phyloP scores from a whole-genome alignment of 2,797 vertebrate genomes.

The Neosilurus hyrtlii region DNA sequence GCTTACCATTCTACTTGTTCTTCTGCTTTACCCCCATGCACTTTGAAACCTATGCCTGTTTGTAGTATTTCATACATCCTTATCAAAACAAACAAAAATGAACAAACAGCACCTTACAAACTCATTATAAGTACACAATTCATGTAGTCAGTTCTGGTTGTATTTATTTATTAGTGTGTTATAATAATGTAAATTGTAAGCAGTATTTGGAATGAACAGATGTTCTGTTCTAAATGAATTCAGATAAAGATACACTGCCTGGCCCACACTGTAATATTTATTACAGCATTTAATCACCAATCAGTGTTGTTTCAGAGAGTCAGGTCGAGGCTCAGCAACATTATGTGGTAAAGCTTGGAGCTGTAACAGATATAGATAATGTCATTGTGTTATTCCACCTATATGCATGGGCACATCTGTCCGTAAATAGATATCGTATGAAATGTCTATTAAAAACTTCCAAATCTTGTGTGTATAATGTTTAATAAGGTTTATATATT shows the following conservation, averaged over 20 bases:
- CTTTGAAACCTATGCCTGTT: slow-evolving; percentile 24
- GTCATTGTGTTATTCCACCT: not conserved
- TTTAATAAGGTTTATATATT: not conserved
- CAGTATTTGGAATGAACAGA: not conserved
- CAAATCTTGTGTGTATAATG: not conserved
- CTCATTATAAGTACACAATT: not conserved
- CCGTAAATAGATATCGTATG: not conserved
- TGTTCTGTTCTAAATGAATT: not conserved
- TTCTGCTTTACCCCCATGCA: slow-evolving; percentile 33
- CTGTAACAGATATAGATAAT: not conserved
- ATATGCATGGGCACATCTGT: not conserved
- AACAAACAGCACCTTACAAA: not conserved
- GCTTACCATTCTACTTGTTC: slow-evolving; percentile 42
- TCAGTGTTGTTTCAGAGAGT: too few species aligned
- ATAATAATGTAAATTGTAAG: not conserved
- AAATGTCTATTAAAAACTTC: not conserved
- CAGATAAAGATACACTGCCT: not conserved
- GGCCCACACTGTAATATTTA: too few species aligned
- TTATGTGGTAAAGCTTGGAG: not conserved
- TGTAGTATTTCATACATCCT: not conserved
- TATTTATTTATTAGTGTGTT: not conserved
- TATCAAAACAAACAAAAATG: not conserved
- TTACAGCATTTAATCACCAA: too few species aligned
- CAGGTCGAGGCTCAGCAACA: too few species aligned
- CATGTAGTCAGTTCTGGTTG: not conserved